Evolutionary conservation across 1,140 invertebrate species (phyloP).

Genomic region (Ceratoteleas bidentatus): DNA sequence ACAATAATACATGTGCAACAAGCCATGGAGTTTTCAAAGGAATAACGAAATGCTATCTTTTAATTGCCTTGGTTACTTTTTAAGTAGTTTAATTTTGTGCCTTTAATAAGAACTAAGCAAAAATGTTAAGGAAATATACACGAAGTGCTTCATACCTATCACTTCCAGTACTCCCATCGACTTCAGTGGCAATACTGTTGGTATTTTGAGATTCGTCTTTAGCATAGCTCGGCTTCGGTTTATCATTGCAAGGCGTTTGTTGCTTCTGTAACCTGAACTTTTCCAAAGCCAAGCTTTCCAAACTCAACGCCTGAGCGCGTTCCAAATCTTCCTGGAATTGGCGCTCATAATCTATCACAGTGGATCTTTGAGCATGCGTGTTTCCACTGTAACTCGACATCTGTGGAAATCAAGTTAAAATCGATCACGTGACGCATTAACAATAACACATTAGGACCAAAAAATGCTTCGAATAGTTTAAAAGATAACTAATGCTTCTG

Average conservation of each 20-base stretch:
- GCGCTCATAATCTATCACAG: constrained; percentile 86
- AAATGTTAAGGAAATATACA: too few species aligned
- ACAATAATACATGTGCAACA: too few species aligned
- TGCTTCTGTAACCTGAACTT: constrained; percentile 87
- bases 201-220: constrained; percentile 64
- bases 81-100: too few species aligned
- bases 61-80: too few species aligned
- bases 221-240: constrained; percentile 38
- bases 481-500: too few species aligned
- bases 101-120: too few species aligned
- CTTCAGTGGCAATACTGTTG: constrained; percentile 67
- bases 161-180: constrained; percentile 60
- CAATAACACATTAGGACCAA: too few species aligned
- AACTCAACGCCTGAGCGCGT: constrained; percentile 90
- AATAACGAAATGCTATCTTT: too few species aligned
- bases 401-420: constrained; percentile 64
- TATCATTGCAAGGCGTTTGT: constrained; percentile 71
- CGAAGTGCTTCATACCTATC: constrained; percentile 69
- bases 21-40: too few species aligned
- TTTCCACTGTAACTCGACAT: constrained; percentile 80
- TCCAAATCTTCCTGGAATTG: constrained; percentile 93
- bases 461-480: too few species aligned
- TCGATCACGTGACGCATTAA: too few species aligned
- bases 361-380: constrained; percentile 68
- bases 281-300: constrained; percentile 91